Evolutionary conservation across 2,797 vertebrate genomes (phyloP).

Genomic region (Lateolabrax maculatus): DNA sequence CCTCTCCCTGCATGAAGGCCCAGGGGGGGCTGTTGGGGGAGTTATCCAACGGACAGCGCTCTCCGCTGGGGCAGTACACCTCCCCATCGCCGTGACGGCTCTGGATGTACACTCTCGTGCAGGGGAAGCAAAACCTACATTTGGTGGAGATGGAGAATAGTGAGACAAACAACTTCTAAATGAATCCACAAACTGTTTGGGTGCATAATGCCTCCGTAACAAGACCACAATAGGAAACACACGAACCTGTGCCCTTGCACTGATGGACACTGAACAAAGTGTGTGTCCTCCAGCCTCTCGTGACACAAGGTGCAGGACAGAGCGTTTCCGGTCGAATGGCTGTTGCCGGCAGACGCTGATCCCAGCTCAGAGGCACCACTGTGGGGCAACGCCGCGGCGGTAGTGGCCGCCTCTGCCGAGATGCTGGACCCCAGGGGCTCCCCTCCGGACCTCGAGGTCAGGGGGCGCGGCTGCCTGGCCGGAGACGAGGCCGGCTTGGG

Average conservation of each 20-base stretch:
- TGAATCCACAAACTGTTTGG: background rate
- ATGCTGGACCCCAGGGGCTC: conserved; percentile 77
- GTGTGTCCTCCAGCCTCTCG: conserved; percentile 87
- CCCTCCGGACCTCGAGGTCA: conserved; percentile 69
- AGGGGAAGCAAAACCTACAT: conserved; percentile 89
- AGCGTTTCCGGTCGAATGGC: conserved; percentile 74
- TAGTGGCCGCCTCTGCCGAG: conserved; percentile 77
- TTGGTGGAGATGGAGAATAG: background rate
- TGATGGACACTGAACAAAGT: conserved; percentile 87
- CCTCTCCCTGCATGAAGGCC: conserved; percentile 91
- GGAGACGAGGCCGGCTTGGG: conserved; percentile 82
- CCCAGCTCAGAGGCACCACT: conserved; percentile 79
- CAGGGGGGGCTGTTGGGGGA: conserved; percentile 87
- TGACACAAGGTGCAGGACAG: conserved; percentile 88
- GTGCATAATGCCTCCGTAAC: too few relatives aligned
- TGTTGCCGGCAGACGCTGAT: conserved; percentile 70
- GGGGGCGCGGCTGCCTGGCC: conserved; percentile 77
- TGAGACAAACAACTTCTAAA: background rate
- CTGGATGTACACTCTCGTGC: conserved; percentile 89
- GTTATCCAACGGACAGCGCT: conserved; percentile 87
- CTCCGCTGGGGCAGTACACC: conserved; percentile 90
- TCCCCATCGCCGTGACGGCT: conserved; percentile 84
- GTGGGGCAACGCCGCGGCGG: conserved; percentile 79
- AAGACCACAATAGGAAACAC: background rate
- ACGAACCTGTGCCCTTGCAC: conserved; percentile 85